phyloP scores from a whole-genome alignment of 1,140 invertebrate genomes.

The Eurytemora carolleeae region DNA sequence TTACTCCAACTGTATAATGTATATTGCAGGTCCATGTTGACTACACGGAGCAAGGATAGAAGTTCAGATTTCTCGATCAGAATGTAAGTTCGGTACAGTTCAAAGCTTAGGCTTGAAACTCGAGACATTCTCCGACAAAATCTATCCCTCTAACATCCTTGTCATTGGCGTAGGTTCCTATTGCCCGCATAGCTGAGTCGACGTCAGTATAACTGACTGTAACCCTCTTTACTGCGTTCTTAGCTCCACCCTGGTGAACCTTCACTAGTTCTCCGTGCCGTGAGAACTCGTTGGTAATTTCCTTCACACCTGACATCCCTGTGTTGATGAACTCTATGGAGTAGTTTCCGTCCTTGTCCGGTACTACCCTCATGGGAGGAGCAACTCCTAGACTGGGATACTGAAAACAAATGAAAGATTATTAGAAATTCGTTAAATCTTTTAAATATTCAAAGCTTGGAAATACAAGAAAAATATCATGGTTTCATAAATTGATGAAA shows the following conservation, averaged over 20 bases:
- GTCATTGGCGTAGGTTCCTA: not conserved
- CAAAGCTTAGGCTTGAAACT: too few species aligned
- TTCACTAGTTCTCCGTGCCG: slow-evolving; percentile 11
- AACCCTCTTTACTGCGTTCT: slow-evolving; percentile 12
- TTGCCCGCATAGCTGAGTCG: slow-evolving; percentile 4
- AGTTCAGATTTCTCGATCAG: too few species aligned
- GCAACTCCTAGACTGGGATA: not conserved
- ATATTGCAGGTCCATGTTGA: too few species aligned
- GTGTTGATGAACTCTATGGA: slow-evolving; percentile 15
- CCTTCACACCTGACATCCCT: slow-evolving; percentile 8
- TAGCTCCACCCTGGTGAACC: slow-evolving; percentile 8
- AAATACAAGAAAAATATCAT: too few species aligned
- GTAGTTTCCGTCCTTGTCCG: slow-evolving; percentile 8
- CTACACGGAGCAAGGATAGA: too few species aligned
- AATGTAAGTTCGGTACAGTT: too few species aligned
- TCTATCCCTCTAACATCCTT: slow-evolving; percentile 1
- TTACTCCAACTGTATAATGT: too few species aligned
- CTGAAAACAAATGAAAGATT: not conserved
- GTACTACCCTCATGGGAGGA: not conserved
- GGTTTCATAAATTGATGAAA: not conserved
- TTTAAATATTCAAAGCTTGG: too few species aligned
- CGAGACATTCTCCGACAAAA: not conserved
- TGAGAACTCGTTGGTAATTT: slow-evolving; percentile 14
- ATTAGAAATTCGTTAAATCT: not conserved
- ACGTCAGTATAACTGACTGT: slow-evolving; percentile 8